Evolutionary conservation across 2,888 invertebrate species (phyloP).

Genomic region (Spicauda simplicius): DNA sequence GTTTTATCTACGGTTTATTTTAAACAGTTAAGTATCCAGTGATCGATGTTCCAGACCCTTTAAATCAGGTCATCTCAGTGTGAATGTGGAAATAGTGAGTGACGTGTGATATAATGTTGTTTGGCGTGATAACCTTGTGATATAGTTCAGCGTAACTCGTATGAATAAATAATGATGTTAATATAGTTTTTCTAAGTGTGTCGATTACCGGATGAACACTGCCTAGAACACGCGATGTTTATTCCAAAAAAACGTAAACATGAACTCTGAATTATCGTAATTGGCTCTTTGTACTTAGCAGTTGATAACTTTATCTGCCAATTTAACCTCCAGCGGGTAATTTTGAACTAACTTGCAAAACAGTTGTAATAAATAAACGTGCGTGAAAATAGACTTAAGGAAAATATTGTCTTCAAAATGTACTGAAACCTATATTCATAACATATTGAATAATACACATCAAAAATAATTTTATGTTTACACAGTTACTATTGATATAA

Average conservation of each 20-base stretch:
- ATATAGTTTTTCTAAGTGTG: slow-evolving; percentile 61
- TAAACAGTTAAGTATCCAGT: not conserved
- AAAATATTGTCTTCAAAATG: not conserved
- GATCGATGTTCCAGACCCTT: slow-evolving; percentile 14
- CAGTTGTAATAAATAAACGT: not conserved
- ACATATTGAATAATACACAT: no score
- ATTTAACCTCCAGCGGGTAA: slow-evolving; percentile 20
- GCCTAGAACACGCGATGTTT: slow-evolving; percentile 80
- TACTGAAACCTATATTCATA: no score
- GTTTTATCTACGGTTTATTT: slow-evolving; percentile 19
- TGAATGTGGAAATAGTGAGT: slow-evolving; percentile 43
- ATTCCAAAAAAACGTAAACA: slow-evolving; percentile 54
- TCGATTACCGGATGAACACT: slow-evolving; percentile 61
- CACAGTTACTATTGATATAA: no score
- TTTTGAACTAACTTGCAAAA: not conserved
- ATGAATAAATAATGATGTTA: slow-evolving; percentile 54
- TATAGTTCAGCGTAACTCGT: slow-evolving; percentile 57
- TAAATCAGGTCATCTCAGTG: slow-evolving; percentile 33
- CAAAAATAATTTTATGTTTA: no score
- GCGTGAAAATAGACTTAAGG: slow-evolving; percentile 8
- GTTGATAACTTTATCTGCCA: slow-evolving; percentile 15
- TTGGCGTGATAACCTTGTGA: slow-evolving; percentile 73
- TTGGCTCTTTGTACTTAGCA: slow-evolving; percentile 78
- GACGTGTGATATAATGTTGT: slow-evolving; percentile 29
- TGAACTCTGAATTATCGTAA: slow-evolving; percentile 54